phyloP scores from a whole-genome alignment of 23 tunicate genomes.

The Aplidium turbinatum region DNA sequence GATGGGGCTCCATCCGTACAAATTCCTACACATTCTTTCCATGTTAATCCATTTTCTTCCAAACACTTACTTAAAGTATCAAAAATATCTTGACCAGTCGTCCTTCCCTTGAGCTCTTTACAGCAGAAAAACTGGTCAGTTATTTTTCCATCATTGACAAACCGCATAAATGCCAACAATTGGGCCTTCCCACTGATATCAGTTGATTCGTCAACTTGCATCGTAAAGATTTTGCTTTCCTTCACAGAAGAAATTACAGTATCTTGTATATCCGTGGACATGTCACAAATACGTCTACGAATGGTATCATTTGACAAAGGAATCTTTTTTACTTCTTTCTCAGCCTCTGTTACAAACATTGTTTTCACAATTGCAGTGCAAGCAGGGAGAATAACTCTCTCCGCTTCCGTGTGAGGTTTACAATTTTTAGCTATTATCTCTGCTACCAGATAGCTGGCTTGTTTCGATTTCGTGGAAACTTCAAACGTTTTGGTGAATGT shows the following conservation, averaged over 20 bases:
- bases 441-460: slow-evolving; percentile 27
- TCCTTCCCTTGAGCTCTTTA: slow-evolving; percentile 18
- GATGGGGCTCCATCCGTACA: slow-evolving; percentile 35
- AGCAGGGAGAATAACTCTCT: slow-evolving; percentile 23
- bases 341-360: slow-evolving; percentile 24
- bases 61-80: slow-evolving; percentile 29
- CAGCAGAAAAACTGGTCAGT: slow-evolving; percentile 28
- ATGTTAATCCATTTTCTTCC: slow-evolving; percentile 34
- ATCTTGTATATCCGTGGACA: slow-evolving; percentile 19
- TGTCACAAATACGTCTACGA: slow-evolving; percentile 31
- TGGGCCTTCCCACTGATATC: slow-evolving; percentile 29
- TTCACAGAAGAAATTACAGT: slow-evolving; percentile 16
- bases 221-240: slow-evolving; percentile 34
- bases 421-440: slow-evolving; percentile 35
- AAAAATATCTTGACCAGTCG: slow-evolving; percentile 32
- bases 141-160: slow-evolving; percentile 33
- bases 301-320: slow-evolving; percentile 25
- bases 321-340: slow-evolving; percentile 20
- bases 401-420: slow-evolving; percentile 31
- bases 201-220: slow-evolving; percentile 36
- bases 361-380: slow-evolving; percentile 28
- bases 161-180: slow-evolving; percentile 22
- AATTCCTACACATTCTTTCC: slow-evolving; percentile 25
- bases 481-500: slow-evolving; percentile 20
- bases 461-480: slow-evolving; percentile 20